Evolutionary conservation across 2,888 invertebrate genomes (phyloP), one percentile per base, ranked within the genome.

Genomic region (Philaethria dido): DNA sequence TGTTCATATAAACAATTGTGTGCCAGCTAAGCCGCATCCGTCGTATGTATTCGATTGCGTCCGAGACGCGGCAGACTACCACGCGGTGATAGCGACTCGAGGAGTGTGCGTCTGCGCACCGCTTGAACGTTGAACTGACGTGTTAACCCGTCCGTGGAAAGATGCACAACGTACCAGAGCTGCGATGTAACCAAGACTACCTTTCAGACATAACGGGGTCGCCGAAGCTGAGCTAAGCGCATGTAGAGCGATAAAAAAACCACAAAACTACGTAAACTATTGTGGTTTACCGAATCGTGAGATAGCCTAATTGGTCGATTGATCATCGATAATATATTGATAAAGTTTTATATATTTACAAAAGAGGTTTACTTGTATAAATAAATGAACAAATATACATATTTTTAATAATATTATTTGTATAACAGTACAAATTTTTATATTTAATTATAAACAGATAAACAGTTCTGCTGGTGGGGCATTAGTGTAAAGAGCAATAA

Each of bases 51-150:
- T 45, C 14, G 45, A 33, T 44, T 44, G 0, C 14, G 70, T 71
- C 74, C 66, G 68, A 73, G 57, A 47, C 55, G 47, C 61, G 62
- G 45, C 16, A 71, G 69, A 69, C 69, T 66, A 69, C 71, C 71
- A 66, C 69, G 66, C 71, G 57, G 59, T 57, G 29, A 84, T 83
- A 84, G 87, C 81, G 78, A 85, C 83, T 82, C 78, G 85, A 81
- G 82, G 82, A 84, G 82, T 88, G 86, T 90, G 89, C 88, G 88
- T 74, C 77, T 75, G 84, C 85, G 84, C 82, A 87, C 88, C 88
- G 88, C 88, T 86, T 89, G 87, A 88, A 82, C 89, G 84, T 87
- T 87, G 88, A 89, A 90, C 90, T 86, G 85, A 80, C 84, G 69
- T 78, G 80, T 54, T 77, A 79, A 88, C 81, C 82, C 88, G 81